phyloP scores from a whole-genome alignment of 2,888 invertebrate species.

The Dicycla oo region DNA sequence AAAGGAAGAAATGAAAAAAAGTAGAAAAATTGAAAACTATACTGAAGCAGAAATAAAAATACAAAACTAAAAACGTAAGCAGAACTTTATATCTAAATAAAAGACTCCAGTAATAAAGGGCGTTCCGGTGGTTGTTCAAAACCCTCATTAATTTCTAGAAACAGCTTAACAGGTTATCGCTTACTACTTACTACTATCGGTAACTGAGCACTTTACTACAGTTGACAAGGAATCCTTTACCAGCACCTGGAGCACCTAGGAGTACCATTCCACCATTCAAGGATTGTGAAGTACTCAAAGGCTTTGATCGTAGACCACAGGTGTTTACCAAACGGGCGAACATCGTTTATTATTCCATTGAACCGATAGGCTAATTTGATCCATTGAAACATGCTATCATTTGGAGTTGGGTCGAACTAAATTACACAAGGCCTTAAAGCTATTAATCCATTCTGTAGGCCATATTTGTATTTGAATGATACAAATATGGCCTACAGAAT shows the following conservation, averaged over 20 bases:
- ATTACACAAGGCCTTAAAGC: background rate
- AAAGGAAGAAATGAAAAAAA: no score
- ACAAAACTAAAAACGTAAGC: no score
- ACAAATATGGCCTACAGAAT: no score
- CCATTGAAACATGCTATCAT: slow-evolving; percentile 18
- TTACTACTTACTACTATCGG: no score
- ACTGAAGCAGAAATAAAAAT: no score
- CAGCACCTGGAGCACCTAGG: background rate
- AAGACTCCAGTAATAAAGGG: no score
- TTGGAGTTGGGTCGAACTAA: slow-evolving; percentile 17
- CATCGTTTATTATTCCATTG: slow-evolving; percentile 14
- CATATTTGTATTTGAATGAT: slow-evolving; percentile 30
- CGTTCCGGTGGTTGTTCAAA: no score
- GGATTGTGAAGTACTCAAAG: slow-evolving; percentile 1
- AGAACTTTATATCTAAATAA: no score
- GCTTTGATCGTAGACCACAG: slow-evolving; percentile 13
- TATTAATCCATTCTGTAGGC: slow-evolving; percentile 20
- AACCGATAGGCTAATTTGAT: slow-evolving; percentile 15
- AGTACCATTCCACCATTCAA: slow-evolving; percentile 4
- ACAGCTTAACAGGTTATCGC: background rate
- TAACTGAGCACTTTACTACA: slow-evolving; percentile 10
- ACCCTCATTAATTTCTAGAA: slow-evolving; percentile 1
- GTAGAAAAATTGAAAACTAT: no score
- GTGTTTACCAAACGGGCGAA: slow-evolving; percentile 6
- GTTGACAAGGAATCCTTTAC: slow-evolving; percentile 10